Evolutionary conservation across 2,797 vertebrate species (phyloP).

Genomic region (Phoeniculus purpureus): DNA sequence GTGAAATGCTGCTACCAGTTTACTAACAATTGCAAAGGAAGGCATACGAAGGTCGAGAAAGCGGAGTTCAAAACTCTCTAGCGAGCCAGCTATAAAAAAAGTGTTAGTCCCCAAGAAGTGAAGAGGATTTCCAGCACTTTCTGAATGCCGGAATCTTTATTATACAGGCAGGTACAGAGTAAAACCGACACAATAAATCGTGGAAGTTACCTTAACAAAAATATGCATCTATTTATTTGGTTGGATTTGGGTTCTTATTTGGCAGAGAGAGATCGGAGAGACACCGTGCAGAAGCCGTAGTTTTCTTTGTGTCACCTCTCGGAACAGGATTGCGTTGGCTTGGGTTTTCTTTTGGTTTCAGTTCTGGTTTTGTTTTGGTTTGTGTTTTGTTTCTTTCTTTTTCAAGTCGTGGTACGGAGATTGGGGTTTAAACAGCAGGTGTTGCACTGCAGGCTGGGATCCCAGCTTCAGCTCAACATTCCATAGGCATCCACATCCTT

Average conservation of each 20-base stretch:
- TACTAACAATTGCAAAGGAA: conserved; percentile 84
- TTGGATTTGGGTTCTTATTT: conserved; percentile 81
- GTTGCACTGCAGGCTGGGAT: conserved; percentile 66
- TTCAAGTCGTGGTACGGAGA: conserved; percentile 56
- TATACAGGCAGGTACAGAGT: conserved; percentile 87
- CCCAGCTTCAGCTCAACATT: conserved; percentile 69
- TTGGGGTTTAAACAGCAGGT: conserved; percentile 56
- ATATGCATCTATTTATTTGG: conserved; percentile 96
- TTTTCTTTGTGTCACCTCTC: conserved; percentile 72
- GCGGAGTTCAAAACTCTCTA: conserved; percentile 79
- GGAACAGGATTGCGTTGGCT: conserved; percentile 52
- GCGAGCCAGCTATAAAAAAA: conserved; percentile 78
- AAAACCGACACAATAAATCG: conserved; percentile 23
- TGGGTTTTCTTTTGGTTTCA: not conserved
- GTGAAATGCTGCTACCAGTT: conserved; percentile 87
- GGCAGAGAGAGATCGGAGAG: conserved; percentile 77
- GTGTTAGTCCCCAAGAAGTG: conserved; percentile 76
- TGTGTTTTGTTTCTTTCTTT: not conserved
- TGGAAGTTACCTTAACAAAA: conserved; percentile 88
- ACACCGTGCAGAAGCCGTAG: conserved; percentile 74
- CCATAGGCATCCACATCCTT: conserved; percentile 67
- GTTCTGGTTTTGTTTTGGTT: not conserved
- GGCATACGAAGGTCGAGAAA: conserved; percentile 72
- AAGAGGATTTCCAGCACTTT: conserved; percentile 80
- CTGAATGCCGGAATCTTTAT: conserved; percentile 78